phyloP scores from a whole-genome alignment of 2,888 invertebrate genomes.

The Altica lythri region DNA sequence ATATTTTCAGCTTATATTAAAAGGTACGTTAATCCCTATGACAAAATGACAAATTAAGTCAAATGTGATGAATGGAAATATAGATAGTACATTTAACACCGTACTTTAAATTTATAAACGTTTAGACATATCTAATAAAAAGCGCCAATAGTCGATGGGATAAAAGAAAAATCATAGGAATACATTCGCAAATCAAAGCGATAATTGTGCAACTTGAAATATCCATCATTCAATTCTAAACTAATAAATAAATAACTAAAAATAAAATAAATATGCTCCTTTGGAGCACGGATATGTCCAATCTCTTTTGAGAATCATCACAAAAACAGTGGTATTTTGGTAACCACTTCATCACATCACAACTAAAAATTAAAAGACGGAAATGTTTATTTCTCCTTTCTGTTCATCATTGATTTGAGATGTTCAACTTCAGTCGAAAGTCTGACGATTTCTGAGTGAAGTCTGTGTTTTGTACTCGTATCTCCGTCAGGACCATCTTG shows the following conservation, averaged over 20 bases:
- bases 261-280: constrained; percentile 50
- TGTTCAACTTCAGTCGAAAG: constrained; percentile 91
- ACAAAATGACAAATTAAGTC: constrained; percentile 45
- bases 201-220: constrained; percentile 45
- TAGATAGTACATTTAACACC: constrained; percentile 1
- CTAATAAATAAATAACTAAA: constrained; percentile 52
- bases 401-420: constrained; percentile 80
- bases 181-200: constrained; percentile 49
- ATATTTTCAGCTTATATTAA: constrained; percentile 55
- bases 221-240: constrained; percentile 38
- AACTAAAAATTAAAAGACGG: constrained; percentile 32
- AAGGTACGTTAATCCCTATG: constrained; percentile 55
- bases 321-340: constrained; percentile 38
- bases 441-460: constrained; percentile 84
- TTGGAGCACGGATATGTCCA: constrained; percentile 52
- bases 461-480: constrained; percentile 71
- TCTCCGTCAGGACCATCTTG: constrained; percentile 47
- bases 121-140: constrained; percentile 16
- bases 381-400: constrained; percentile 56
- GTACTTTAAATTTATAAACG: too few relatives aligned
- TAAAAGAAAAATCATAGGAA: constrained; percentile 41
- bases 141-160: constrained; percentile 40
- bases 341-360: constrained; percentile 39
- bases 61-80: constrained; percentile 38
- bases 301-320: constrained; percentile 48